Conservation (phyloP, 2,797 vertebrate species). For the Oreochromis grahami region DNA sequence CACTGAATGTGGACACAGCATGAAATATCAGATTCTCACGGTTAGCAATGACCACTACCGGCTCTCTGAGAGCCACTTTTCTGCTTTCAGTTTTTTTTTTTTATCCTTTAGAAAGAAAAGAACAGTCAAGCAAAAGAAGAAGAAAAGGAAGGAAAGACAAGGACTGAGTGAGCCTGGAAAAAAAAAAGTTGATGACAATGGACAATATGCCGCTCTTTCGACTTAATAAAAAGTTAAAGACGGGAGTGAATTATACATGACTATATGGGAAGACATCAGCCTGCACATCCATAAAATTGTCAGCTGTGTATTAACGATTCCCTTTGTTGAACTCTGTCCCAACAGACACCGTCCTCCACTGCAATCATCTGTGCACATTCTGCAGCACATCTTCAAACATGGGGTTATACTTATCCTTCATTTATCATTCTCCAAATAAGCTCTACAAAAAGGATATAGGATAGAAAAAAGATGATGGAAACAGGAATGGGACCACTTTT, state of each 20-base stretch:
- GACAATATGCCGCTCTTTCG: slow-evolving; percentile 50
- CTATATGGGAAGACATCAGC: slow-evolving; percentile 63
- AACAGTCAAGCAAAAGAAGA: neutral
- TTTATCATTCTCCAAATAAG: slow-evolving; percentile 50
- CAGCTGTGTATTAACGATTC: slow-evolving; percentile 62
- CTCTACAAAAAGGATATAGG: slow-evolving; percentile 7
- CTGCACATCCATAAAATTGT: slow-evolving; percentile 65
- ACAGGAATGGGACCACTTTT: neutral
- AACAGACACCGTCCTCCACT: slow-evolving; percentile 16
- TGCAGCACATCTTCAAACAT: slow-evolving; percentile 32
- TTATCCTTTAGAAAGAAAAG: neutral
- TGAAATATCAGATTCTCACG: slow-evolving; percentile 3
- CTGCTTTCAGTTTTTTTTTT: neutral
- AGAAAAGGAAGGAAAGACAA: neutral
- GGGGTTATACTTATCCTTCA: slow-evolving; percentile 13
- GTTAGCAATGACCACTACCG: neutral
- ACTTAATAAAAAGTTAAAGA: slow-evolving; percentile 69
- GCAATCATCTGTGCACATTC: slow-evolving; percentile 9
- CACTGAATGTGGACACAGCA: slow-evolving; percentile 7
- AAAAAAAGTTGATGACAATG: slow-evolving; percentile 54
- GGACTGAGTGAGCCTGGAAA: slow-evolving; percentile 2
- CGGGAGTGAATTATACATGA: slow-evolving; percentile 66
- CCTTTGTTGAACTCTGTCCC: slow-evolving; percentile 57
- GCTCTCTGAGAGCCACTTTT: neutral
- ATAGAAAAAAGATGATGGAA: neutral